These are phyloP conservation scores for Seriola quinqueradiata DNA, from an alignment of 2,113 vertebrate species.

Conservation along the genomic window DNA sequence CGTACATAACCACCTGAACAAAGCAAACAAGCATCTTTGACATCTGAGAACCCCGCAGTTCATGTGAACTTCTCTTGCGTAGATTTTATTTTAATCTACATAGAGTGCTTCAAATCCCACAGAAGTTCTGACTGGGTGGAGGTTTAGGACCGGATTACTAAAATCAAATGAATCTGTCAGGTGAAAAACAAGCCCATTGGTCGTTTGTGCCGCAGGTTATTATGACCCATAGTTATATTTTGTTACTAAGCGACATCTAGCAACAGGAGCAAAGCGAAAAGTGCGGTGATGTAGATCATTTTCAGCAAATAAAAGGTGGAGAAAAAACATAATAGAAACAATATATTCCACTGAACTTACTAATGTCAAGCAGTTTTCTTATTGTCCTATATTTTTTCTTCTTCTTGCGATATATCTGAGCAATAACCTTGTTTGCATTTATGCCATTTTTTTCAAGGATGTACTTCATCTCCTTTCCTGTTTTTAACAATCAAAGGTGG, in stretches of 20 bases:
- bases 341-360: not conserved
- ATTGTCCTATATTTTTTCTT: not conserved
- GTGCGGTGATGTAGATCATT: no score
- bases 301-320: no score
- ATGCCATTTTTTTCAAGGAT: not conserved
- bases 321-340: not conserved
- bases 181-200: no score
- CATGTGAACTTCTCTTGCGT: not conserved
- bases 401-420: not conserved
- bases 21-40: slow-evolving; percentile 16
- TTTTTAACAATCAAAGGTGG: not conserved
- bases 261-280: no score
- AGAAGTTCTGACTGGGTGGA: not conserved
- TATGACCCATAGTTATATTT: no score
- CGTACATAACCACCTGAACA: slow-evolving; percentile 35
- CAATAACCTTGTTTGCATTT: not conserved
- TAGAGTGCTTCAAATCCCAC: not conserved
- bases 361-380: not conserved
- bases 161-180: no score
- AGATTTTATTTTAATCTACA: not conserved
- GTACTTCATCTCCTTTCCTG: no score
- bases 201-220: no score
- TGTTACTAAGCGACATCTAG: no score
- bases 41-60: slow-evolving; percentile 9
- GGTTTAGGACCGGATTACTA: no score